Base-by-base conservation (phyloP, 2,113 vertebrate genomes). In the Desmodus rotundus region DNA sequence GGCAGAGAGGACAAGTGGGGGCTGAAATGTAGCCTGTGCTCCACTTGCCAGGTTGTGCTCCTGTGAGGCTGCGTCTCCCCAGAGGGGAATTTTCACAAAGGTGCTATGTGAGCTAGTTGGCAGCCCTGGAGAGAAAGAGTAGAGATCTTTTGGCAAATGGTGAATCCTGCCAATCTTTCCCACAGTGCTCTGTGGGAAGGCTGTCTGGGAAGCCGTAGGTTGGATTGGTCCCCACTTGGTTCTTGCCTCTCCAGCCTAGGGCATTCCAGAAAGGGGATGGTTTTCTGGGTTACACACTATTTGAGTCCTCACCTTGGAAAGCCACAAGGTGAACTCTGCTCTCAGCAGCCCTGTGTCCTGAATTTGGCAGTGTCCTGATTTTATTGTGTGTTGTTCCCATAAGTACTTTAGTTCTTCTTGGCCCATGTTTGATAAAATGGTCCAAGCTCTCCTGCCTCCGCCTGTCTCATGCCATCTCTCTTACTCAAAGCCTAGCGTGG, bases 351-450 rank as follows among this genome's bases (percentile, higher is more conserved):
- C 41, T 16, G 52, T 94, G 97, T 95, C 91, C 95, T 96, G 91
- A 88, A 96, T 97, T 95, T 93, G 86, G 82, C 84, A 87, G 54
- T 83, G 93, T 95, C 96, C 94, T 98, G 95, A 95, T 97, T 97
- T 93, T 52, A 56, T 17, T 38, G 68, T 36, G n/a, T 20, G 4
- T 91, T 56, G 15, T 68, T 91, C 93, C 70, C 76, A 13, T 90
- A 80, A 83, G 80, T 84, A 83, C 38, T 94, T 86, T 92, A 73
- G 89, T 97, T 96, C 73, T 87, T 96, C 56, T 93, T 47, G 92
- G 76, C 45, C 90, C 54, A 33, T 16, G 73, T 95, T 86, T 91
- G 72, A 54, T 94, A 91, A 95, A 85, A 86, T 38, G 68, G 76
- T 47, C 56, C 70, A 54, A 78, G 78, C 22, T 67, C 81, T 93